A percentile compares a stretch with the other conserved stretches of the same genome.
Evolutionary conservation across 2,888 invertebrate species (phyloP).

Genomic region (Amiota minor): DNA sequence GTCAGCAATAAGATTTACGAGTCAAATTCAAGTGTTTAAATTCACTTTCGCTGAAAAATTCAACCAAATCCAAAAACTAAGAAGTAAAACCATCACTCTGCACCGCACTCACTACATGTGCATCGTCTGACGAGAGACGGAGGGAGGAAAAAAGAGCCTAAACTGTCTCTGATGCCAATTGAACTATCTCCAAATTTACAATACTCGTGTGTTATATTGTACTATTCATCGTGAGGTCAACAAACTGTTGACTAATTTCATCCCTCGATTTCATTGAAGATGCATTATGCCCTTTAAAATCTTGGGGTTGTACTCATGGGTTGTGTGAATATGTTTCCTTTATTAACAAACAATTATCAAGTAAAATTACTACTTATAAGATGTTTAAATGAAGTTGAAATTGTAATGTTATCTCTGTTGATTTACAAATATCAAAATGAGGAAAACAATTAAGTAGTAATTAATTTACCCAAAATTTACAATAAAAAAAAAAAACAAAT

Average conservation of each 20-base stretch:
- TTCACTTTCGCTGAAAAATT: slow-evolving; percentile 43
- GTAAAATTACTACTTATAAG: too few species aligned
- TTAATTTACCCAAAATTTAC: too few species aligned
- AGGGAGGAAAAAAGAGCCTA: slow-evolving; percentile 57
- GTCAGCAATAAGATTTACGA: slow-evolving; percentile 57
- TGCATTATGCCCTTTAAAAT: background rate
- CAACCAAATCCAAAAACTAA: slow-evolving; percentile 17
- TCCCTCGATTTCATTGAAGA: slow-evolving; percentile 2
- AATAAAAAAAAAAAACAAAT: too few species aligned
- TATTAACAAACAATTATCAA: too few species aligned
- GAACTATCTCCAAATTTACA: slow-evolving; percentile 48
- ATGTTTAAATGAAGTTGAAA: too few species aligned
- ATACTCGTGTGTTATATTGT: slow-evolving; percentile 36
- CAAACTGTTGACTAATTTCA: slow-evolving; percentile 47
- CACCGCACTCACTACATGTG: slow-evolving; percentile 5
- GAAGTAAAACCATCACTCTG: slow-evolving; percentile 20
- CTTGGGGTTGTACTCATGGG: background rate
- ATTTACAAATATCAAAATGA: too few species aligned
- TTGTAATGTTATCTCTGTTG: too few species aligned
- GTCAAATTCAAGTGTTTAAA: slow-evolving; percentile 59
- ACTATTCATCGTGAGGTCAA: slow-evolving; percentile 52
- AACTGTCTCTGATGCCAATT: slow-evolving; percentile 63
- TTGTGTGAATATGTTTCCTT: too few species aligned
- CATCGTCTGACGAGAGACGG: background rate
- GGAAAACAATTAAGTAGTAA: too few species aligned